phyloP scores from a whole-genome alignment of 1,140 invertebrate genomes.

The Drosophila repletoides region DNA sequence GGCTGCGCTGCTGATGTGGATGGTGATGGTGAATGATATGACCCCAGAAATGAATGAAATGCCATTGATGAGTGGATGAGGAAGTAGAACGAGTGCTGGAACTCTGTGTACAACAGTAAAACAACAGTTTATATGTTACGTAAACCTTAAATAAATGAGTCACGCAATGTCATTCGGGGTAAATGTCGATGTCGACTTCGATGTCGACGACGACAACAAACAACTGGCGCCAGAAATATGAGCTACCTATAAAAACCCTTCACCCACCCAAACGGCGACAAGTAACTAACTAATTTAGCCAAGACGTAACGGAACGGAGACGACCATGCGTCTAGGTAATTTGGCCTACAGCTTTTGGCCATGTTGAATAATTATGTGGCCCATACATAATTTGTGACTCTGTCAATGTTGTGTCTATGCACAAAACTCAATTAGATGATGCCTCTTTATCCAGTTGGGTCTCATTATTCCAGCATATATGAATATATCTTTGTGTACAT shows the following conservation, averaged over 20 bases:
- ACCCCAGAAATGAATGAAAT: background rate
- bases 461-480: background rate
- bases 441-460: background rate
- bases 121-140: constrained; percentile 53
- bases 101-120: constrained; percentile 26
- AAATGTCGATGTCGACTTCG: constrained; percentile 57
- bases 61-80: constrained; percentile 20
- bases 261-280: constrained; percentile 3
- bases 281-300: constrained; percentile 2
- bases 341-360: constrained; percentile 16
- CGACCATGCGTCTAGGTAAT: constrained; percentile 36
- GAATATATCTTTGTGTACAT: background rate
- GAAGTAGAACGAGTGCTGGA: constrained; percentile 1
- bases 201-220: constrained; percentile 32
- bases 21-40: background rate
- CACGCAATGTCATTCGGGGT: constrained; percentile 79
- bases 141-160: constrained; percentile 79
- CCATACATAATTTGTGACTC: constrained; percentile 6
- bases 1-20: constrained; percentile 7
- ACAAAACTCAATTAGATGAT: constrained; percentile 24
- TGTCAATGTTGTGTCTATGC: constrained; percentile 9
- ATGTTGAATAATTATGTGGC: constrained; percentile 21
- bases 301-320: background rate
- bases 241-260: constrained; percentile 45
- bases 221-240: constrained; percentile 76